Conservation (phyloP, 2,888 invertebrate genomes). For the Erannis defoliaria region DNA sequence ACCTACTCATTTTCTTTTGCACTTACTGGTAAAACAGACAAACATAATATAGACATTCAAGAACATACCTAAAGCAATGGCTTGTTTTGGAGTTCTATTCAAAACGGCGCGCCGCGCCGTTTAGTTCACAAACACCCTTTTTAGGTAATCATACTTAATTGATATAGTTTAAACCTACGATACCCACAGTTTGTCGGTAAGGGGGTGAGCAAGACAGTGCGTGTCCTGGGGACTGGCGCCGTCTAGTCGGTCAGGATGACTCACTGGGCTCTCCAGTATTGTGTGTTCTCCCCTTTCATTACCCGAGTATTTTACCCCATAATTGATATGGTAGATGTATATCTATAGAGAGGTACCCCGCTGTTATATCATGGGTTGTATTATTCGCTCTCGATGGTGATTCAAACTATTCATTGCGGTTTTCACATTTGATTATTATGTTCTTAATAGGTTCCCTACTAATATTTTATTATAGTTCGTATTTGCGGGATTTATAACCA, state of each 20-base stretch:
- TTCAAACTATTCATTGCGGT: slow-evolving; percentile 34
- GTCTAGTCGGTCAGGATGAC: slow-evolving; percentile 77
- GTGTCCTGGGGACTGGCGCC: slow-evolving; percentile 68
- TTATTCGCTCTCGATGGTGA: slow-evolving; percentile 27
- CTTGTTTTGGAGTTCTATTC: too few species aligned
- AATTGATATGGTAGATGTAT: slow-evolving; percentile 61
- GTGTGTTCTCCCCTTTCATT: slow-evolving; percentile 71
- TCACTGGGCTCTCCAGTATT: slow-evolving; percentile 76
- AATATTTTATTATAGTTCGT: too few species aligned
- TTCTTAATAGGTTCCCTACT: too few species aligned
- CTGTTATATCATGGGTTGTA: slow-evolving; percentile 31
- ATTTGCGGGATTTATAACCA: too few species aligned
- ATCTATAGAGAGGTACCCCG: slow-evolving; percentile 27
- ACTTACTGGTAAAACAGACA: too few species aligned
- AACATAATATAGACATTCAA: too few species aligned
- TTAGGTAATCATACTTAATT: too few species aligned
- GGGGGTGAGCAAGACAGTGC: slow-evolving; percentile 70
- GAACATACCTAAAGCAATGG: too few species aligned
- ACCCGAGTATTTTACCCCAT: slow-evolving; percentile 71
- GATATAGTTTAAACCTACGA: too few species aligned
- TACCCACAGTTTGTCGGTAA: slow-evolving; percentile 52
- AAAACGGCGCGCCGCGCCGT: too few species aligned
- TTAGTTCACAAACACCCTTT: too few species aligned
- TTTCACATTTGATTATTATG: background rate
- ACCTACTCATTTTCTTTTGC: too few species aligned